A percentile compares a stretch with the other conserved stretches of the same genome.
Conservation (phyloP, 2,888 invertebrate species). For the Drosophila mimica region DNA sequence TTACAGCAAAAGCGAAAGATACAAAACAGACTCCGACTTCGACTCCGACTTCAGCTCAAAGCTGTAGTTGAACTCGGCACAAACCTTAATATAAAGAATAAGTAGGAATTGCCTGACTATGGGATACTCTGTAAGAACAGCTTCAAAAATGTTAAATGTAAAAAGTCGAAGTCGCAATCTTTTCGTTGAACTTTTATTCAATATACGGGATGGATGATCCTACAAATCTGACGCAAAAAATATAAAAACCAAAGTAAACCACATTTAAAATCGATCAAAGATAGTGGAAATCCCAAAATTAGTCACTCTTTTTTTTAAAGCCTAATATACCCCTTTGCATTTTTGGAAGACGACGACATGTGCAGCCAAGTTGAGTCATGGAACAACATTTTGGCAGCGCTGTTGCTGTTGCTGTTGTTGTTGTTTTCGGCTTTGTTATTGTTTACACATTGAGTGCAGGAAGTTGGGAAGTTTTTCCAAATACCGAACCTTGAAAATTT, state of each 20-base stretch:
- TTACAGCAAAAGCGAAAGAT: constrained; percentile 45
- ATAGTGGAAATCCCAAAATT: neutral
- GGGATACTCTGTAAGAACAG: constrained; percentile 1
- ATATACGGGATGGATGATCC: neutral
- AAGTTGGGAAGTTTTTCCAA: constrained; percentile 46
- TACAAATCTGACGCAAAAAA: neutral
- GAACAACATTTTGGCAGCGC: constrained; percentile 41
- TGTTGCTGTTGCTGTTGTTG: constrained; percentile 16
- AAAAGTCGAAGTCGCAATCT: neutral
- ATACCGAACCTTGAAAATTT: constrained; percentile 72
- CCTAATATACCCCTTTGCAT: neutral
- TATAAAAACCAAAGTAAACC: neutral
- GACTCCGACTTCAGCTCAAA: constrained; percentile 17
- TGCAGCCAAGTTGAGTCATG: constrained; percentile 62
- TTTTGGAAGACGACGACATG: constrained; percentile 9
- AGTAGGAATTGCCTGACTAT: neutral
- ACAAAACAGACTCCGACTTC: constrained; percentile 26
- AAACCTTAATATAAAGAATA: neutral
- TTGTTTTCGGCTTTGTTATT: constrained; percentile 23
- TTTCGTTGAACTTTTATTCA: neutral
- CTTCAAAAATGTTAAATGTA: neutral
- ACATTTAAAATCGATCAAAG: neutral
- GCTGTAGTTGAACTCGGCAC: constrained; percentile 29
- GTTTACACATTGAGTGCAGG: constrained; percentile 52
- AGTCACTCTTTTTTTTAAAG: neutral